These are phyloP conservation scores for Argentina silus DNA, from an alignment of 2,797 vertebrate species.

Conservation along the genomic window DNA sequence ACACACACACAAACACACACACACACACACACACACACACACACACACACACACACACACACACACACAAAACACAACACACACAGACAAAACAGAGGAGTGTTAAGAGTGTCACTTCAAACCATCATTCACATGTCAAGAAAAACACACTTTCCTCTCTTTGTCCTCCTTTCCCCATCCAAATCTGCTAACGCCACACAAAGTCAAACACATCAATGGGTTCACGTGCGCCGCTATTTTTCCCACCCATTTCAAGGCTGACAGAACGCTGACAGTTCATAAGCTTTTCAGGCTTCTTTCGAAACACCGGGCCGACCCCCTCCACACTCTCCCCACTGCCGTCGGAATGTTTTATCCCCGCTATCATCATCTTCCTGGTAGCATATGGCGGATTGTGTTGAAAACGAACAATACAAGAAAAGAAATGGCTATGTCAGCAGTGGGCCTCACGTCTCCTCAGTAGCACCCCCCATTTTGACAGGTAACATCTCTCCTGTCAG, in stretches of 20 bases:
- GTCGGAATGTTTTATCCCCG: slow-evolving; percentile 87
- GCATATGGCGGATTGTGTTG: slow-evolving; percentile 91
- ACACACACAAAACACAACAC: too few relatives aligned
- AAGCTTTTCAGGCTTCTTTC: slow-evolving; percentile 80
- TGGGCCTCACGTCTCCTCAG: slow-evolving; percentile 58
- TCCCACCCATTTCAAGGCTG: slow-evolving; percentile 80
- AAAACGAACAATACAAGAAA: slow-evolving; percentile 89
- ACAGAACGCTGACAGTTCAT: slow-evolving; percentile 97
- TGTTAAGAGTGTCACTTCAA: slow-evolving; percentile 89
- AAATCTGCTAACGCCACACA: slow-evolving; percentile 88
- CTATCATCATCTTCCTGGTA: slow-evolving; percentile 86
- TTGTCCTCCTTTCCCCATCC: slow-evolving; percentile 63
- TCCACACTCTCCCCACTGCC: slow-evolving; percentile 60
- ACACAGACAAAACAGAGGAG: too few relatives aligned
- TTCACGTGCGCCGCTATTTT: slow-evolving; percentile 80
- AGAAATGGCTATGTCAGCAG: slow-evolving; percentile 81
- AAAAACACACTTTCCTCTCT: slow-evolving; percentile 50
- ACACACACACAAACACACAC: slow-evolving; percentile 53
- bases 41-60: slow-evolving; percentile 16
- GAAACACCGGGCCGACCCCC: slow-evolving; percentile 65
- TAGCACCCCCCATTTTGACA: slow-evolving; percentile 82
- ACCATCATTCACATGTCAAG: slow-evolving; percentile 76
- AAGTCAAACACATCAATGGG: slow-evolving; percentile 89
- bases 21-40: background rate
- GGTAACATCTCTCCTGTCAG: slow-evolving; percentile 80